phyloP scores from a whole-genome alignment of 2,888 invertebrate species.

The Thalpophila matura region DNA sequence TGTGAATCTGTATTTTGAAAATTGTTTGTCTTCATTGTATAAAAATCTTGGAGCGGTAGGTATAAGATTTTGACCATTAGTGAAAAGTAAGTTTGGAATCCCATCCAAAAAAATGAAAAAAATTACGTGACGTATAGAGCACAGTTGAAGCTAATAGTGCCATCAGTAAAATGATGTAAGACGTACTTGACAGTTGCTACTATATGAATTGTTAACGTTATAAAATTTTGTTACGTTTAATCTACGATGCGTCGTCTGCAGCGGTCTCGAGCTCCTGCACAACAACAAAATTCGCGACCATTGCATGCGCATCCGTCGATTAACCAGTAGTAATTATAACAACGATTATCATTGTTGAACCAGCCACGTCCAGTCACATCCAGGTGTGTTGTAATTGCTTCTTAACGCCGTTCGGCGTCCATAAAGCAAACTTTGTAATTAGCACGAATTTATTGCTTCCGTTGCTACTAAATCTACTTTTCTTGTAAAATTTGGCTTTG shows the following conservation, averaged over 20 bases:
- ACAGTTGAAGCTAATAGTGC: too few relatives aligned
- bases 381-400: slow-evolving; percentile 62
- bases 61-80: too few relatives aligned
- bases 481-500: slow-evolving; percentile 44
- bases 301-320: slow-evolving; percentile 58
- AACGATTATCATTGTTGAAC: slow-evolving; percentile 50
- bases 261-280: slow-evolving; percentile 39
- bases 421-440: slow-evolving; percentile 55
- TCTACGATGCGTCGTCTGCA: too few relatives aligned
- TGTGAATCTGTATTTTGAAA: too few relatives aligned
- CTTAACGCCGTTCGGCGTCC: slow-evolving; percentile 41
- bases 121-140: too few relatives aligned
- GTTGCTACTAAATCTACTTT: slow-evolving; percentile 20
- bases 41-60: too few relatives aligned
- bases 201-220: too few relatives aligned
- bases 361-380: slow-evolving; percentile 18
- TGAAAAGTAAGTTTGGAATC: too few relatives aligned
- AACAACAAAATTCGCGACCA: slow-evolving; percentile 42
- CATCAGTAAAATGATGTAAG: too few relatives aligned
- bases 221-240: too few relatives aligned
- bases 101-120: too few relatives aligned
- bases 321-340: slow-evolving; percentile 59
- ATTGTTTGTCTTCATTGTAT: not conserved
- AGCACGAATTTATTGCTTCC: slow-evolving; percentile 59
- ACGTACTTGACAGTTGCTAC: too few relatives aligned